These are phyloP conservation scores for Conus ventricosus DNA, from an alignment of 1,140 invertebrate species.

Conservation along the genomic window DNA sequence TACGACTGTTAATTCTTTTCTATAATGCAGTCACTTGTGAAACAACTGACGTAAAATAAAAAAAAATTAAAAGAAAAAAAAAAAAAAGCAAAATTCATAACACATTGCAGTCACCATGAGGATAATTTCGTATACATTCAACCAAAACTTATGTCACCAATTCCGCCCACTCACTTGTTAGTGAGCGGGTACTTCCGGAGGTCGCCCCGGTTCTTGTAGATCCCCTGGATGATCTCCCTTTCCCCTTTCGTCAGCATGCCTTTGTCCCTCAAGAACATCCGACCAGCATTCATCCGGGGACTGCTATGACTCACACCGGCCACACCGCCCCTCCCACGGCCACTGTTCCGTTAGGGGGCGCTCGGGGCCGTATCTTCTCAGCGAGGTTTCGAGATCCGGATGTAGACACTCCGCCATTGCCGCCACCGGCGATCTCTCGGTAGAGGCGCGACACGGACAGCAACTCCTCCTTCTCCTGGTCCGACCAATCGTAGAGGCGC, in stretches of 20 bases:
- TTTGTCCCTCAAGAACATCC: slow-evolving; percentile 67
- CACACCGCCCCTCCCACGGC: neutral
- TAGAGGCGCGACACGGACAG: slow-evolving; percentile 61
- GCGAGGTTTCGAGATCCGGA: slow-evolving; percentile 20
- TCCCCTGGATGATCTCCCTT: slow-evolving; percentile 68
- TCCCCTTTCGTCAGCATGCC: slow-evolving; percentile 68
- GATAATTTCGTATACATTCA: too few species aligned
- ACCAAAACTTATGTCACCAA: too few species aligned
- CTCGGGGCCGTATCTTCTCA: slow-evolving; percentile 2
- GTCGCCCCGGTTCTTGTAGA: slow-evolving; percentile 66
- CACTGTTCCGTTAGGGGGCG: neutral
- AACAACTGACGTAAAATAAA: too few species aligned
- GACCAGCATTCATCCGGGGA: slow-evolving; percentile 45
- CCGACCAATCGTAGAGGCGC: slow-evolving; percentile 67
- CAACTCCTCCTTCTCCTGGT: slow-evolving; percentile 50
- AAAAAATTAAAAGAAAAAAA: too few species aligned
- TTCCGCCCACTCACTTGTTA: neutral
- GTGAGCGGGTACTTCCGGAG: neutral
- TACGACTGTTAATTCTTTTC: too few species aligned
- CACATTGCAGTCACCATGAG: too few species aligned
- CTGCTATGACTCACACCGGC: neutral
- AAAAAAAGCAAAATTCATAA: too few species aligned
- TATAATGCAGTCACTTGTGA: too few species aligned
- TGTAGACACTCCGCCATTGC: slow-evolving; percentile 28
- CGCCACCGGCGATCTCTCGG: slow-evolving; percentile 55